Conservation (phyloP, 2,888 invertebrate species). For the Limnephilus lunatus region DNA sequence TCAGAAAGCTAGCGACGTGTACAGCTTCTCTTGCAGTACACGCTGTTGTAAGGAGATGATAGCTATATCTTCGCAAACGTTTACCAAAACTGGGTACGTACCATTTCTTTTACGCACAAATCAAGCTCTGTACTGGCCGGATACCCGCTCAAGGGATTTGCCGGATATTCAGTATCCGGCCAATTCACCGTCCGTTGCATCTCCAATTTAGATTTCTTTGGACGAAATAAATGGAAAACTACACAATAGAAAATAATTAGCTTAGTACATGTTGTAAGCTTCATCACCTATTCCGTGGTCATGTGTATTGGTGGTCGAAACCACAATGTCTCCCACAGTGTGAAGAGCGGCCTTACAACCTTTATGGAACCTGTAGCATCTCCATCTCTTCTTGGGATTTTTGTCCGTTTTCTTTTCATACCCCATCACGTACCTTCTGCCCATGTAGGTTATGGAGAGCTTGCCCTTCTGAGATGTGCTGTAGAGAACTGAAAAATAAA, state of each 20-base stretch:
- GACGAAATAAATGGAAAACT: not conserved
- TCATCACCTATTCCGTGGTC: not conserved
- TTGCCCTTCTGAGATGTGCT: constrained; percentile 14
- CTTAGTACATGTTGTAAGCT: not conserved
- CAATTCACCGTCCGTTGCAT: no score
- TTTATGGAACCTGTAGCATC: constrained; percentile 3
- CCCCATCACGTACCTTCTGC: not conserved
- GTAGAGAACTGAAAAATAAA: constrained; percentile 1
- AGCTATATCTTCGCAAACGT: no score
- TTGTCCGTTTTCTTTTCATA: not conserved
- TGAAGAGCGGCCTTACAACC: constrained; percentile 24
- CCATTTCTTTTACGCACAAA: no score
- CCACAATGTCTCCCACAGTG: constrained; percentile 45
- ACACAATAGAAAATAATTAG: not conserved
- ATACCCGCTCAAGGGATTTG: no score
- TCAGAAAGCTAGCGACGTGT: no score
- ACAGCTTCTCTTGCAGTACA: no score
- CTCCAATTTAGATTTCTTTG: not conserved
- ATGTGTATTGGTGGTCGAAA: constrained; percentile 34
- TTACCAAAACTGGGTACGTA: no score
- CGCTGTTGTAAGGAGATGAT: no score
- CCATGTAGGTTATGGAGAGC: not conserved
- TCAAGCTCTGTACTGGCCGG: no score
- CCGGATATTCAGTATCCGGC: no score
- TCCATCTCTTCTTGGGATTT: constrained; percentile 20